Evolutionary conservation across 2,888 invertebrate species (phyloP), one percentile per base, ranked within the genome.

Genomic region (Latrodectus elegans): DNA sequence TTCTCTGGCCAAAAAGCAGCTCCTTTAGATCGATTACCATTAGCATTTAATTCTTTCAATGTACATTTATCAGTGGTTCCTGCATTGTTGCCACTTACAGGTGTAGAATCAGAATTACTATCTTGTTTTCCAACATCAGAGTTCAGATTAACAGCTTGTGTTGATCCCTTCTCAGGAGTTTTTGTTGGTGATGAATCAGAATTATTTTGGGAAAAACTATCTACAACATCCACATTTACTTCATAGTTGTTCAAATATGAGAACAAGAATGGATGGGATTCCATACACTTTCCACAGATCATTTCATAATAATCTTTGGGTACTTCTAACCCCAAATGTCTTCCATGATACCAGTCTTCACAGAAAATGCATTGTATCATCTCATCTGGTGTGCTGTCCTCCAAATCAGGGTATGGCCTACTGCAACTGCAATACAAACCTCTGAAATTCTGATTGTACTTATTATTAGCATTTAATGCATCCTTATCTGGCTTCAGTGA

Each of bases 331-430:
- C 89, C 90, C 65, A 91, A 85, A 83, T 91, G 91, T 89, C 94
- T 93, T 51, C 95, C 94, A 93, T 99, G 99, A 91, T 95, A 97
- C 99, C 99, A 99, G 92, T 99, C 99, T 92, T 99, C 99, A 92
- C 99, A 99, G 80, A 98, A 93, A 71, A 96, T 94, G 91, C 99
- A 99, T 92, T 99, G 99, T 75, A 98, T 95, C 99, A 99, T 99
- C 91, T 96, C 96, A 93, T 98, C 98, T 80, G 95, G 95, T 64
- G 94, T 90, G 92, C 91, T 91, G 91, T 95, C 95, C 12, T 98
- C 97, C 0, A 96, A 95, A 93, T 99, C 99, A 14, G 99, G 99
- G 93, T 99, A 99, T 0, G 98, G 98, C 81, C 97, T 94, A 67
- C 95, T 93, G 92, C 99, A 99, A 14, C 93, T 95, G 92, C 99